phyloP scores from a whole-genome alignment of 2,888 invertebrate genomes.

The Cenopis cana region DNA sequence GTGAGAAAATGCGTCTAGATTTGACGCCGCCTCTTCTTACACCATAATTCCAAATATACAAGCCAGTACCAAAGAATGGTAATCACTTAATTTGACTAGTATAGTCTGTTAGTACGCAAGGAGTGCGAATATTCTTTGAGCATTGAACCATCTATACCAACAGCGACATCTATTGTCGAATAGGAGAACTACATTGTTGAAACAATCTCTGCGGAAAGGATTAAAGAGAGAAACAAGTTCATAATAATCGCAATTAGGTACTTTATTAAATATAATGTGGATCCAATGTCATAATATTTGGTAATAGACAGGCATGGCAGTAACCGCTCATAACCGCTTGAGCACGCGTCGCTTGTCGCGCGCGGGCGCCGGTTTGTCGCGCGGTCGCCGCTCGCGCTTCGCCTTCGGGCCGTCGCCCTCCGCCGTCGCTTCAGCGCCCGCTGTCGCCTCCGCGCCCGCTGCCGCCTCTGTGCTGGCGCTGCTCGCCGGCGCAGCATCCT shows the following conservation, averaged over 20 bases:
- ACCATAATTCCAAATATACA: too few relatives aligned
- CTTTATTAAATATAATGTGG: constrained; percentile 42
- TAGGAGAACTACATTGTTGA: neutral
- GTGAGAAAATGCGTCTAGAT: too few relatives aligned
- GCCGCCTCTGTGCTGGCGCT: constrained; percentile 73
- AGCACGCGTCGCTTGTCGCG: constrained; percentile 67
- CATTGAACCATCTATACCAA: neutral
- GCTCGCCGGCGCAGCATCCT: constrained; percentile 79
- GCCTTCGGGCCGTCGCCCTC: constrained; percentile 86
- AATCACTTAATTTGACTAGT: too few relatives aligned
- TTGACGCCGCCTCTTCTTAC: too few relatives aligned
- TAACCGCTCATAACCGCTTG: constrained; percentile 65
- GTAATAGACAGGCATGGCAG: constrained; percentile 23
- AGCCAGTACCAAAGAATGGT: too few relatives aligned
- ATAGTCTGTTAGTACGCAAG: too few relatives aligned
- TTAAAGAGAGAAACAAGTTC: neutral
- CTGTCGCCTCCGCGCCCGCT: constrained; percentile 57
- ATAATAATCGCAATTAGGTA: constrained; percentile 34
- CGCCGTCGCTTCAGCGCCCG: constrained; percentile 67
- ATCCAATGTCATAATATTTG: constrained; percentile 40
- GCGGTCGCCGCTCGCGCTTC: constrained; percentile 92
- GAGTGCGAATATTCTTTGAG: too few relatives aligned
- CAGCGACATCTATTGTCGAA: constrained; percentile 11
- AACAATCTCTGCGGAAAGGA: neutral
- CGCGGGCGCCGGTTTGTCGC: constrained; percentile 48